Evolutionary conservation across 2,888 invertebrate genomes (phyloP), one percentile per base, ranked within the genome.

Genomic region (Ormyrus pomaceus): DNA sequence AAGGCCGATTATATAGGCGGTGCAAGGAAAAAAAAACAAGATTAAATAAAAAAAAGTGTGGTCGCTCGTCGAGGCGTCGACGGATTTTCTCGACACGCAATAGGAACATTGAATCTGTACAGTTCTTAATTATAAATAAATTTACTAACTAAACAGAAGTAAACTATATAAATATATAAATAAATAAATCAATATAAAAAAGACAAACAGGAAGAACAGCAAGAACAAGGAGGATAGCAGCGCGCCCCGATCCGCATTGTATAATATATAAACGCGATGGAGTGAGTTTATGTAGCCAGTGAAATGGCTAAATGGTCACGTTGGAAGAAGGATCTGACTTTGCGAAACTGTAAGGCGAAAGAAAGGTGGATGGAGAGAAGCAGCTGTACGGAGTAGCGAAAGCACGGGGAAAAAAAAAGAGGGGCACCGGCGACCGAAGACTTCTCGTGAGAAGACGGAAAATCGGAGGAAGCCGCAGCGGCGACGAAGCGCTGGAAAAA

Each of bases 51-150:
- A 53, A 48, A 46, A 77, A 70, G 70, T 81, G 77, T 77, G 71
- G 72, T 59, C 51, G 53, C 75, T 71, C 81, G 77, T 71, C 51
- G 61, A 46, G 88, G 87, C 88, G 89, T 88, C 87, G 89, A 87
- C 83, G 83, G 83, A 83, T 82, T 84, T 87, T 87, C 88, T 88
- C 88, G 86, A 86, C 85, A 85, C 87, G 87, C 86, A 88, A 88
- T 90, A 90, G 90, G 90, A 88, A 90, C 89, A 89, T 90, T 89
- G 86, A 90, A 90, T 90, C 90, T 90, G 90, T 90, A 90, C 90
- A 90, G 90, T 90, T 90, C 89, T 89, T 90, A 89, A 89, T 87
- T 88, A 90, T 89, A 89, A 90, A 89, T 89, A 87, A 89, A 89
- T 88, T 89, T 89, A 89, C 88, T 87, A 86, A 89, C 87, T 88